Conservation (phyloP, 2,888 invertebrate species). For the Sphaeridia pumilis region DNA sequence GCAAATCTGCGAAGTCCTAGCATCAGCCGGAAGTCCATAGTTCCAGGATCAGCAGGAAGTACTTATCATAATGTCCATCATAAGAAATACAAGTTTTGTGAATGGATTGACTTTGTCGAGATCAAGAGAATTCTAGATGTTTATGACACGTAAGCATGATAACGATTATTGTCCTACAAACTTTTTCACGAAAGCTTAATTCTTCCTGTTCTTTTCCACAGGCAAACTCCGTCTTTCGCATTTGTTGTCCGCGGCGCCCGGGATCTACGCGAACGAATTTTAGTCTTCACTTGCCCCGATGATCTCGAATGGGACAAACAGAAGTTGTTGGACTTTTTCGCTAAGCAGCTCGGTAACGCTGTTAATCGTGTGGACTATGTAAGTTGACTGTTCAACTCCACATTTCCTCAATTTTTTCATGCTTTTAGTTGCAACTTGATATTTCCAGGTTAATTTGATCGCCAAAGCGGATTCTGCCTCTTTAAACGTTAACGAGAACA, state of each 20-base stretch:
- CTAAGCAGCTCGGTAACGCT: conserved; percentile 31
- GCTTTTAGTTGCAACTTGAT: too few relatives aligned
- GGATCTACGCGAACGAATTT: conserved; percentile 28
- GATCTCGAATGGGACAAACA: conserved; percentile 26
- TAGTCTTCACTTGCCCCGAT: conserved; percentile 32
- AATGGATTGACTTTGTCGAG: conserved; percentile 73
- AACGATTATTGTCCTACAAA: not conserved
- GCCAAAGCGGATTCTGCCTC: conserved; percentile 28
- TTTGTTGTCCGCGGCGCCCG: conserved; percentile 30
- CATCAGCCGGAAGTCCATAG: conserved; percentile 29
- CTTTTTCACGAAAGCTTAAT: too few relatives aligned
- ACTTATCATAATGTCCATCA: conserved; percentile 6
- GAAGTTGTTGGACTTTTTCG: conserved; percentile 26
- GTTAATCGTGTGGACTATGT: conserved; percentile 30
- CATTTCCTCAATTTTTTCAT: too few relatives aligned
- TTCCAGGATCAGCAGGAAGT: conserved; percentile 18
- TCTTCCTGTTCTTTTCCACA: too few relatives aligned
- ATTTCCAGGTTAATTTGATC: conserved; percentile 32
- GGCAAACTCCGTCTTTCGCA: conserved; percentile 26
- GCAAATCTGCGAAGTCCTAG: conserved; percentile 33
- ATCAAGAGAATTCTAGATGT: conserved; percentile 87
- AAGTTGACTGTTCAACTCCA: too few relatives aligned
- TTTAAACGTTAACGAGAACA: conserved; percentile 21
- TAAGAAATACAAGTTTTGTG: conserved; percentile 83
- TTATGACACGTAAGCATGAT: conserved; percentile 63